Base-by-base conservation (phyloP, 2,113 vertebrate species). In the Dicentrarchus labrax region DNA sequence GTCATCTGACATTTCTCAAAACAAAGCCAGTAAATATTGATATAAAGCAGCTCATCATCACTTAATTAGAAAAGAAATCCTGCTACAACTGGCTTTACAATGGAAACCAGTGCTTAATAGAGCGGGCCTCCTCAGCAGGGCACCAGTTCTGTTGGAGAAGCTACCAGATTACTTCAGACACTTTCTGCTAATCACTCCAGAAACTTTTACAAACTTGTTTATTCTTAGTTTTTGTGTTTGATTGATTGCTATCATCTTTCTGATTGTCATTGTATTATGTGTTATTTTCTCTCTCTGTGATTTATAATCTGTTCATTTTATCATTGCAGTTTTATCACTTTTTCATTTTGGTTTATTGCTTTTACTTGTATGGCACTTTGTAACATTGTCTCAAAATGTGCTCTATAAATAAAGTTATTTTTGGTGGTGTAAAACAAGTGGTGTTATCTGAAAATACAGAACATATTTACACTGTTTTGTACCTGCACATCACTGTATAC, bases 291-390 rank as follows among this genome's bases (percentile, higher is more conserved):
- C 17, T 67, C 61, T 74, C 71, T 36, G 65, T 82, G 69, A 86
- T 86, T 77, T 77, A 77, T 76, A 81, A 72, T 78, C 69, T 43
- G 38, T 39, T 72, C 56, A 48, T 64, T 71, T 77, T 80, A 72
- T 84, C 60, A 15, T 41, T 48, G 51, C 38, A 17, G 62, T 47
- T 74, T 53, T 68, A 88, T 80, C 80, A 38, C 41, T 82, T 79
- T 85, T 78, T 83, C 75, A 79, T 80, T 80, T 80, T 67, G 66
- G 50, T 41, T 84, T 81, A 88, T 74, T 75, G 59, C 48, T 82
- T 85, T 70, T 74, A 59, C 72, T 80, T 67, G 53, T 56, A 24
- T 36, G n/a, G 39, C 60, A 67, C 51, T 72, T 54, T 68, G 30
- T 30, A 38, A 77, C 67, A 50, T 72, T 76, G 54, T 68, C 48